Evolutionary conservation across 2,888 invertebrate genomes (phyloP).

Genomic region (Amphipoea oculea): DNA sequence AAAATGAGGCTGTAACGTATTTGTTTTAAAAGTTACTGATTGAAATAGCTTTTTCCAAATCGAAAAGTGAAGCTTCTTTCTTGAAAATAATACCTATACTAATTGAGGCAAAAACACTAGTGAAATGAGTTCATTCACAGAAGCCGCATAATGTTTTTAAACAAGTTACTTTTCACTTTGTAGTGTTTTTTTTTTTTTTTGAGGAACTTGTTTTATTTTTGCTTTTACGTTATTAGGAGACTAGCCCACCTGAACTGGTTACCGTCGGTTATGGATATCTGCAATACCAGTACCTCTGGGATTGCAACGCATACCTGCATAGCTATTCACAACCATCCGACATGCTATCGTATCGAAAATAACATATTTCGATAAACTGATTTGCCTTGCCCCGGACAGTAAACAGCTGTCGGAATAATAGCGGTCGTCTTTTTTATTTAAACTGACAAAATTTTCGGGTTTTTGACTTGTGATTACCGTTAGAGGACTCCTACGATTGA

Average conservation of each 20-base stretch:
- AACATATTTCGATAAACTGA: too few species aligned
- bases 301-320: background rate
- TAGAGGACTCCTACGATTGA: too few species aligned
- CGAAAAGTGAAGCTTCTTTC: background rate
- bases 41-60: background rate
- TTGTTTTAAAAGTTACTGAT: background rate
- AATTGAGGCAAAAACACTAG: background rate
- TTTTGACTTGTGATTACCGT: too few species aligned
- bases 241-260: background rate
- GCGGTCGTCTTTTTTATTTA: too few species aligned
- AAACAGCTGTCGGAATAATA: too few species aligned
- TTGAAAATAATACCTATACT: too few species aligned
- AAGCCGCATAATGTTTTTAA: background rate
- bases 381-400: too few species aligned
- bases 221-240: background rate
- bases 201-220: background rate
- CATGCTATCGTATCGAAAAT: too few species aligned
- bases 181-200: background rate
- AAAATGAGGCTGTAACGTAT: background rate
- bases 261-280: background rate
- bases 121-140: background rate
- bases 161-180: background rate
- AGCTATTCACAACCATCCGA: too few species aligned
- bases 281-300: background rate
- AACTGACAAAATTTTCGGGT: too few species aligned